phyloP scores from a whole-genome alignment of 2,797 vertebrate species.

The Acrossocheilus fasciatus region DNA sequence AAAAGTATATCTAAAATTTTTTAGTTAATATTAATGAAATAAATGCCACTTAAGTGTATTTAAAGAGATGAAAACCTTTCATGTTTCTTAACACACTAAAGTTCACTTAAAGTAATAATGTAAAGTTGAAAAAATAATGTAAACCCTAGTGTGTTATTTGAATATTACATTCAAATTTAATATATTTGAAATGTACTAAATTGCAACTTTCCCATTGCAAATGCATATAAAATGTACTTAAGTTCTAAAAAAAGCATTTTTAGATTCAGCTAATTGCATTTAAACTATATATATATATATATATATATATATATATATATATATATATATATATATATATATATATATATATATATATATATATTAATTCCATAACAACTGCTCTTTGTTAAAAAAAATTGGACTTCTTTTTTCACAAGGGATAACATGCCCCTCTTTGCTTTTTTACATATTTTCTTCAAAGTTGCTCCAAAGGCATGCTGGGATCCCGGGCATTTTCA shows the following conservation, averaged over 20 bases:
- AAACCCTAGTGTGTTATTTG: not conserved
- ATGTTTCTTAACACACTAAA: not conserved
- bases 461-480: conserved; percentile 79
- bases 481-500: conserved; percentile 90
- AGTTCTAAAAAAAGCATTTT: not conserved
- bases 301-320: too few relatives aligned
- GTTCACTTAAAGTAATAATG: not conserved
- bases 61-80: too few relatives aligned
- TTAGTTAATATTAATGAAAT: not conserved
- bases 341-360: too few relatives aligned
- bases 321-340: too few relatives aligned
- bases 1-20: not conserved
- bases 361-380: not conserved
- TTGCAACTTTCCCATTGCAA: not conserved
- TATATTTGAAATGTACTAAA: not conserved
- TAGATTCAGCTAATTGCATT: not conserved
- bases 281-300: not conserved
- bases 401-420: not conserved
- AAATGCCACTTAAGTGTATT: not conserved
- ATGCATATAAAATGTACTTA: not conserved
- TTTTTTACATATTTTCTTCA: conserved; percentile 25
- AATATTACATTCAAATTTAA: not conserved
- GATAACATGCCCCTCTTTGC: not conserved
- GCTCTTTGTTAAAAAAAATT: not conserved
- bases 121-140: too few relatives aligned